Evolutionary conservation across 2,888 invertebrate genomes (phyloP).

Genomic region (Hipparchia sbordonii): DNA sequence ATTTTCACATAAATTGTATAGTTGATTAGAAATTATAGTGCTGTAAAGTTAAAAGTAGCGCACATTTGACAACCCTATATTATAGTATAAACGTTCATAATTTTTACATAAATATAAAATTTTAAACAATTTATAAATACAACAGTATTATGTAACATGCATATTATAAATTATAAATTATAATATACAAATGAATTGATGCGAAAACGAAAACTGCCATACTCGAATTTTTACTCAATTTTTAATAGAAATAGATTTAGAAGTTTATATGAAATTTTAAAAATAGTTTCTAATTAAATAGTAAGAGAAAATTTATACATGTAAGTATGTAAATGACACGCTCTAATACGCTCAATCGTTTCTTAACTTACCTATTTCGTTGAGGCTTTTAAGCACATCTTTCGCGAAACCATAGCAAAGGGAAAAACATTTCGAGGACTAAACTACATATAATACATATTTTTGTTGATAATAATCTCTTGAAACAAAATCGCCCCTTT

Average conservation of each 20-base stretch:
- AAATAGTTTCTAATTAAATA: slow-evolving; percentile 44
- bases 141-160: slow-evolving; percentile 13
- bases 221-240: slow-evolving; percentile 68
- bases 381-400: background rate
- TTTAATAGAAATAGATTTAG: slow-evolving; percentile 49
- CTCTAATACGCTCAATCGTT: background rate
- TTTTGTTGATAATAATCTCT: too few species aligned
- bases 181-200: slow-evolving; percentile 31
- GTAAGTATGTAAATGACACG: background rate
- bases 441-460: too few species aligned
- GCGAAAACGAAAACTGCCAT: slow-evolving; percentile 68
- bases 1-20: slow-evolving; percentile 6
- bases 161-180: slow-evolving; percentile 9
- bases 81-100: slow-evolving; percentile 1
- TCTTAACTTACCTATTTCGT: background rate
- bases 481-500: too few species aligned
- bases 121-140: slow-evolving; percentile 16
- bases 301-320: slow-evolving; percentile 32
- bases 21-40: slow-evolving; percentile 9
- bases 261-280: slow-evolving; percentile 48
- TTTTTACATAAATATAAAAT: slow-evolving; percentile 7
- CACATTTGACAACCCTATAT: slow-evolving; percentile 11
- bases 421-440: too few species aligned
- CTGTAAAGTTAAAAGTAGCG: slow-evolving; percentile 9
- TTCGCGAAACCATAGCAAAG: too few species aligned